Evolutionary conservation across 2,797 vertebrate species (phyloP).

Genomic region (Sitta carolinensis): DNA sequence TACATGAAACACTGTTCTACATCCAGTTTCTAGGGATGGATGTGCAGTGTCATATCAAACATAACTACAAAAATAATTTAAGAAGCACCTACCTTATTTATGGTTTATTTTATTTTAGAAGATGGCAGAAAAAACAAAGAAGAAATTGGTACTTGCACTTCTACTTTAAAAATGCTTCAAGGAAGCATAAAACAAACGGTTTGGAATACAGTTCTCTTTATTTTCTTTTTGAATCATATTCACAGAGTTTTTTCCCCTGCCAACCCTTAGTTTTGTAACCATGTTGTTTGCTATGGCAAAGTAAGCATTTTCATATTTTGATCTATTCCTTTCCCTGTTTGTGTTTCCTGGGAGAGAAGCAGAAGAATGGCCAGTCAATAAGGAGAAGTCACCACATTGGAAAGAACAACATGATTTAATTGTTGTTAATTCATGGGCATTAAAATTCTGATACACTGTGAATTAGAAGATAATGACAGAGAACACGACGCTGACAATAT

Average conservation of each 20-base stretch:
- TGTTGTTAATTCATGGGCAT: constrained; percentile 51
- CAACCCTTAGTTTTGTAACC: neutral
- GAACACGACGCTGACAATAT: neutral
- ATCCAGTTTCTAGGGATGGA: neutral
- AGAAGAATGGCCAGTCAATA: constrained; percentile 16
- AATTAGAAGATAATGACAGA: constrained; percentile 65
- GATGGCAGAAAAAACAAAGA: neutral
- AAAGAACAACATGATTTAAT: constrained; percentile 64
- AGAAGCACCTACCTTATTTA: neutral
- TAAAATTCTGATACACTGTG: constrained; percentile 54
- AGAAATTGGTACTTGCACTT: neutral
- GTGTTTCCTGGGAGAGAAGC: neutral
- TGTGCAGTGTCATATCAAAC: neutral
- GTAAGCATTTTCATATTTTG: neutral
- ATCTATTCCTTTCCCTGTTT: neutral
- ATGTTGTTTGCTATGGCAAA: neutral
- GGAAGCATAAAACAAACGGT: neutral
- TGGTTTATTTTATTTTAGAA: neutral
- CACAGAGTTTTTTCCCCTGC: neutral
- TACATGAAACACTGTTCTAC: neutral
- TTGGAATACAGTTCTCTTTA: neutral
- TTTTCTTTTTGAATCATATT: neutral
- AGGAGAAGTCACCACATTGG: constrained; percentile 23
- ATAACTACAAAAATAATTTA: neutral
- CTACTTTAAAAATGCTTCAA: constrained; percentile 13